Base-by-base conservation (phyloP, 2,888 invertebrate genomes). In the Plagodis pulveraria region DNA sequence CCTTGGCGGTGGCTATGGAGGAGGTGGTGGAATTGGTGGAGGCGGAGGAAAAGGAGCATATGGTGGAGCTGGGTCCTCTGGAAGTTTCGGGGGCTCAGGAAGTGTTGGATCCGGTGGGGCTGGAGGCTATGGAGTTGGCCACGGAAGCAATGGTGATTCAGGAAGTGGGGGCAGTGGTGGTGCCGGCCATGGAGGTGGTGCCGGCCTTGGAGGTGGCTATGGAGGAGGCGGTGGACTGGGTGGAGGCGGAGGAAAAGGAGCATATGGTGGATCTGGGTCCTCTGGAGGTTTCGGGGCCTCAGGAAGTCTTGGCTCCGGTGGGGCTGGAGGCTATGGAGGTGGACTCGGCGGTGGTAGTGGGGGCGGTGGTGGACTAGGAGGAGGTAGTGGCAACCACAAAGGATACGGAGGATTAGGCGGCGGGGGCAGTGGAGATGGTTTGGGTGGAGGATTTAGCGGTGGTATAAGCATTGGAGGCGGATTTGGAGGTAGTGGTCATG, bases 111-210 rank as follows among this genome's bases (percentile, higher is more conserved):
- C n/a, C n/a, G n/a, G n/a, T n/a, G n/a, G n/a, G n/a, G n/a, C n/a
- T n/a, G n/a, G n/a, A n/a, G n/a, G n/a, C n/a, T n/a, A n/a, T n/a
- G n/a, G n/a, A n/a, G n/a, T n/a, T n/a, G n/a, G n/a, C n/a, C n/a
- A n/a, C n/a, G n/a, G n/a, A n/a, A n/a, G n/a, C n/a, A n/a, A n/a
- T 12, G 65, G 69, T n/a, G 80, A 79, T n/a, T n/a, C n/a, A n/a
- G n/a, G n/a, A n/a, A 84, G 86, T 49, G 74, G 75, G 52, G 86
- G 10, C 73, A 74, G 48, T n/a, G 62, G 66, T n/a, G 66, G 58
- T 41, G 65, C 61, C 41, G 66, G 62, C 6, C 55, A 46, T 22
- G 63, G 68, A 32, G 61, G 64, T 8, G 51, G 56, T 5, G 11
- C 49, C 40, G 57, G 12, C 46, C 49, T 52, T 6, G 65, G 65